phyloP scores from a whole-genome alignment of 2,888 invertebrate species.

The Melieria omissa region DNA sequence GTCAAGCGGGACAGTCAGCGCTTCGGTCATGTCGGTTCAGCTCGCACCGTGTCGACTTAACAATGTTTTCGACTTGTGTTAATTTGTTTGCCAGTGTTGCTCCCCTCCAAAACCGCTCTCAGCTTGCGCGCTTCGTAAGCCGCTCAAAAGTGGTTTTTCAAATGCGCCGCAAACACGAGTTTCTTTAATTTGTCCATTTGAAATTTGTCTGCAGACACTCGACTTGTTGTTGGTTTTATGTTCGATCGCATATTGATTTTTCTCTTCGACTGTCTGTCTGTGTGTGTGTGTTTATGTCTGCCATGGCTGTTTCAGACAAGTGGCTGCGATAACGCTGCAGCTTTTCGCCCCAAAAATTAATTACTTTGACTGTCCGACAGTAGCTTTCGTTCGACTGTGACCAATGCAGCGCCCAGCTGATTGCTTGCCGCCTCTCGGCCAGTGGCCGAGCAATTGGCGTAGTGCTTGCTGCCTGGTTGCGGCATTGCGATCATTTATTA shows the following conservation, averaged over 20 bases:
- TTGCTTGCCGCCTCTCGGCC: constrained; percentile 14
- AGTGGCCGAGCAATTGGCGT: constrained; percentile 14
- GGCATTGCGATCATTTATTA: constrained; percentile 23
- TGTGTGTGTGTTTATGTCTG: too few relatives aligned
- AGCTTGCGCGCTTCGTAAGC: too few relatives aligned
- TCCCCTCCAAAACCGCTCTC: too few relatives aligned
- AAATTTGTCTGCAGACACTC: too few relatives aligned
- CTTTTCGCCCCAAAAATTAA: constrained; percentile 6
- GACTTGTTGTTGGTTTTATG: too few relatives aligned
- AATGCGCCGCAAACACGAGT: too few relatives aligned
- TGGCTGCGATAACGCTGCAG: too few relatives aligned
- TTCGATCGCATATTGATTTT: too few relatives aligned
- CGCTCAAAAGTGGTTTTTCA: too few relatives aligned
- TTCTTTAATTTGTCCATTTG: too few relatives aligned
- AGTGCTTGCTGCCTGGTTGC: constrained; percentile 3
- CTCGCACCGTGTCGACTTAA: background rate
- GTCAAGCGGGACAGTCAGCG: constrained; percentile 17
- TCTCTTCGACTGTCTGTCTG: too few relatives aligned
- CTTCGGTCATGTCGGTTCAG: background rate
- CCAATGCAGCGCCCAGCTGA: constrained; percentile 10
- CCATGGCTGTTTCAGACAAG: too few relatives aligned
- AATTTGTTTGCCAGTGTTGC: constrained; percentile 11
- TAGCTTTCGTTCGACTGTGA: constrained; percentile 14
- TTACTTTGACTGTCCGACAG: constrained; percentile 19
- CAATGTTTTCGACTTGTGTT: constrained; percentile 18